A percentile compares a stretch with the other conserved stretches of the same genome.
phyloP scores from a whole-genome alignment of 2,888 invertebrate genomes.

The Andrena flavipes region DNA sequence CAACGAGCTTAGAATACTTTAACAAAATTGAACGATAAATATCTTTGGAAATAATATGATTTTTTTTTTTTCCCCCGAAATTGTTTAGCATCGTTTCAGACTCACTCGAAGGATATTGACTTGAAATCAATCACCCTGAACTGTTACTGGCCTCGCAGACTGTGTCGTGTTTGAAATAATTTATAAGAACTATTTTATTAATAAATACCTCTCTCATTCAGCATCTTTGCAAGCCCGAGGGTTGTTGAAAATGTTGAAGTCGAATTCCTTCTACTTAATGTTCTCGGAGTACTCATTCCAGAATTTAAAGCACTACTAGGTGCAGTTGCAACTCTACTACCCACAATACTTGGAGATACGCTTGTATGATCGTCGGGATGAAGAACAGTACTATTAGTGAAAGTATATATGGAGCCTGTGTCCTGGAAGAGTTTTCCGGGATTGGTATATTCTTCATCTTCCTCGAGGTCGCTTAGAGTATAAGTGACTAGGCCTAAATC shows the following conservation, averaged over 20 bases:
- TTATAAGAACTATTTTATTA: slow-evolving; percentile 77
- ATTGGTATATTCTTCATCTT: slow-evolving; percentile 89
- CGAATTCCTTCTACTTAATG: slow-evolving; percentile 91
- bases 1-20: too few species aligned
- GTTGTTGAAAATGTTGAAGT: slow-evolving; percentile 92
- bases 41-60: not conserved
- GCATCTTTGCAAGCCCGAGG: slow-evolving; percentile 90
- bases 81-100: not conserved
- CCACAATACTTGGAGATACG: slow-evolving; percentile 87
- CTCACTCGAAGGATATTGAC: not conserved
- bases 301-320: slow-evolving; percentile 83
- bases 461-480: slow-evolving; percentile 88
- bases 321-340: slow-evolving; percentile 89
- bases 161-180: not conserved
- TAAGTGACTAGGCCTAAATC: slow-evolving; percentile 91
- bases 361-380: slow-evolving; percentile 94
- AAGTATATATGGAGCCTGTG: slow-evolving; percentile 93
- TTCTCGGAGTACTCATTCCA: slow-evolving; percentile 82
- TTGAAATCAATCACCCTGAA: not conserved
- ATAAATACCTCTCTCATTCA: slow-evolving; percentile 90
- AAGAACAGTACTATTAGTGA: slow-evolving; percentile 94
- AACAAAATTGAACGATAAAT: too few species aligned
- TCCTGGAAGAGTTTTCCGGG: slow-evolving; percentile 91
- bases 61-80: not conserved
- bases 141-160: too few species aligned